These are phyloP conservation scores for Mareca strepera DNA, from an alignment of 2,797 vertebrate species.

Conservation along the genomic window DNA sequence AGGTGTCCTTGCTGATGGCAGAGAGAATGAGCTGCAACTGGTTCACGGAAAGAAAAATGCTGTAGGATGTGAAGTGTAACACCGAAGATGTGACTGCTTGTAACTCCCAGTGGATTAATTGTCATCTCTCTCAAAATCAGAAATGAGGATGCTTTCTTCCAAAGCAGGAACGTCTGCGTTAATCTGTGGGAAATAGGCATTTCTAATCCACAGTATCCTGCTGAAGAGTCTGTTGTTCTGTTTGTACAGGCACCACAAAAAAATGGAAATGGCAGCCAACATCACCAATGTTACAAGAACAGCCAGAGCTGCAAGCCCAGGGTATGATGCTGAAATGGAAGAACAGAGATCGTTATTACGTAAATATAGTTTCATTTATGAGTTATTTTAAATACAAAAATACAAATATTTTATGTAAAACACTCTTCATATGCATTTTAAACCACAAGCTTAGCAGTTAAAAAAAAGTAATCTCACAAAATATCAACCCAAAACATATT, in stretches of 20 bases:
- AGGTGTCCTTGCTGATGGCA: neutral
- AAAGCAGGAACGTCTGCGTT: conserved; percentile 78
- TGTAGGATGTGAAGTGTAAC: neutral
- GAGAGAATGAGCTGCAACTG: neutral
- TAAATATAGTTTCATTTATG: neutral
- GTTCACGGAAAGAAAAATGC: neutral
- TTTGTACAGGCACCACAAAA: conserved; percentile 83
- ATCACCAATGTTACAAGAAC: conserved; percentile 80
- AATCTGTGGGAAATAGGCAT: conserved; percentile 82
- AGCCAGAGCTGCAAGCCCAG: conserved; percentile 75
- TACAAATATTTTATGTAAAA: neutral
- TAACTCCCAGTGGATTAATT: conserved; percentile 66
- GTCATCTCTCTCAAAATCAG: conserved; percentile 83
- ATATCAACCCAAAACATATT: neutral
- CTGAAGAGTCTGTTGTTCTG: conserved; percentile 77
- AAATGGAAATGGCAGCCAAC: conserved; percentile 76
- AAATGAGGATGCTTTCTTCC: conserved; percentile 90
- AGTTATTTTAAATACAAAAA: neutral
- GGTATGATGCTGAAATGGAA: conserved; percentile 80
- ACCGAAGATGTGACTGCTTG: fast-evolving
- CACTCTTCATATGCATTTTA: neutral
- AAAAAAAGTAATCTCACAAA: neutral
- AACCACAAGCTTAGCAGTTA: neutral
- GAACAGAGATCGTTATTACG: neutral
- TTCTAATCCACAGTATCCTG: conserved; percentile 78